These are phyloP conservation scores for Harpegnathos saltator DNA, from an alignment of 1,140 invertebrate genomes.

Conservation along the genomic window DNA sequence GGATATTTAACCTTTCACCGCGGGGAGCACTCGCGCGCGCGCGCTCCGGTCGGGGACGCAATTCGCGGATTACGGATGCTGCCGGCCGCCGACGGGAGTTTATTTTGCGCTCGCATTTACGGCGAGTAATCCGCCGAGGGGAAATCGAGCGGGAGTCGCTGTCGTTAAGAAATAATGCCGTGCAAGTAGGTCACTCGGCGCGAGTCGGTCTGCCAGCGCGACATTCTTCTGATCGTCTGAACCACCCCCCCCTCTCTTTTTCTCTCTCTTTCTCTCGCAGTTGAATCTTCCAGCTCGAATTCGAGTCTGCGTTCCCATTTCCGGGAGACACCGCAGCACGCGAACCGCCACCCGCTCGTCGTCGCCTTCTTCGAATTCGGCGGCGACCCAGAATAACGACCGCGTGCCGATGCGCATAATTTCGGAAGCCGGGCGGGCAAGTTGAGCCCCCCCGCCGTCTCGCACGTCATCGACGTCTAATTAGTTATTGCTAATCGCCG, in stretches of 20 bases:
- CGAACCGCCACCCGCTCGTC: too few relatives aligned
- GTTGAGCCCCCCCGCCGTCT: constrained; percentile 16
- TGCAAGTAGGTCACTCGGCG: too few relatives aligned
- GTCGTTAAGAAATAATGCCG: too few relatives aligned
- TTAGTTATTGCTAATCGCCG: constrained; percentile 76
- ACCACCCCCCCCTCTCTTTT: too few relatives aligned
- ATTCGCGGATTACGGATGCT: constrained; percentile 42
- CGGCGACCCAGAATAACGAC: constrained; percentile 56
- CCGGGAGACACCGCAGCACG: too few relatives aligned
- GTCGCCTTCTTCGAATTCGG: constrained; percentile 28
- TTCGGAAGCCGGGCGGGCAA: constrained; percentile 13
- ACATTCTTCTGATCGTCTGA: too few relatives aligned
- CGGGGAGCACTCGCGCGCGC: constrained; percentile 16
- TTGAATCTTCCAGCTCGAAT: too few relatives aligned
- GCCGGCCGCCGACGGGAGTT: not conserved
- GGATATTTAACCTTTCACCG: constrained; percentile 52
- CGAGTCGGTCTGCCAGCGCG: too few relatives aligned
- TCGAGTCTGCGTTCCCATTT: too few relatives aligned
- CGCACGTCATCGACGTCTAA: constrained; percentile 64
- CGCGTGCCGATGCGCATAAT: constrained; percentile 32
- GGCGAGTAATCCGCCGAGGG: constrained; percentile 13
- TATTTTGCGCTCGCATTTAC: constrained; percentile 25
- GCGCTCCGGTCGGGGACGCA: constrained; percentile 7
- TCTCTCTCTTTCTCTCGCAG: too few relatives aligned
- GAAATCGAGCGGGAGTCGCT: too few relatives aligned